phyloP scores from a whole-genome alignment of 2,113 vertebrate species.

The Menidia beryllina region DNA sequence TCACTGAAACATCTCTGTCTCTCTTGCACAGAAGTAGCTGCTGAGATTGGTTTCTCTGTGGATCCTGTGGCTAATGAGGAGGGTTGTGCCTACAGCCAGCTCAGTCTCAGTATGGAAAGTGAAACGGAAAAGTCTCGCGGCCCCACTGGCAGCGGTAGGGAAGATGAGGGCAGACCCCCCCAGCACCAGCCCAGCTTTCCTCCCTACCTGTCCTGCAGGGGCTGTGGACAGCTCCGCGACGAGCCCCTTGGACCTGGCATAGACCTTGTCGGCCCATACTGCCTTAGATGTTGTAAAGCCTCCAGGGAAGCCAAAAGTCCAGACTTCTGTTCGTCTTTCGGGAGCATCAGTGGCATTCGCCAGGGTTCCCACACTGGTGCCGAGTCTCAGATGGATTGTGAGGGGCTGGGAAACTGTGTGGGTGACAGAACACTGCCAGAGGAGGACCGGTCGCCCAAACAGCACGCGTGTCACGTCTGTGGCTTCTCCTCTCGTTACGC shows the following conservation, averaged over 20 bases:
- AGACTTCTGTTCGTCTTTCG: constrained; percentile 72
- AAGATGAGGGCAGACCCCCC: constrained; percentile 59
- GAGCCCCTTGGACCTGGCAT: constrained; percentile 79
- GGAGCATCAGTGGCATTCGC: constrained; percentile 57
- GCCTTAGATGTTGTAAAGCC: constrained; percentile 82
- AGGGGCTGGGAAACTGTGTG: constrained; percentile 65
- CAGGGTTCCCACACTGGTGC: constrained; percentile 26
- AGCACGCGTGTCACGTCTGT: constrained; percentile 93
- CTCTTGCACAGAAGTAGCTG: constrained; percentile 84
- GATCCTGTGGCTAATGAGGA: constrained; percentile 91
- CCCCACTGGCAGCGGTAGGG: constrained; percentile 74
- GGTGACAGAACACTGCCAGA: constrained; percentile 67
- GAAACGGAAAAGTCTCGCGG: constrained; percentile 86
- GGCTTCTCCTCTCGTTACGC: constrained; percentile 96
- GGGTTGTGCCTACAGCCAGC: constrained; percentile 86
- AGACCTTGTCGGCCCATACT: constrained; percentile 79
- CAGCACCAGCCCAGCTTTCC: constrained; percentile 76
- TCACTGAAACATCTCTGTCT: constrained; percentile 15
- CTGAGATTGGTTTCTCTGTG: constrained; percentile 88
- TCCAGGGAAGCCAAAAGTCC: constrained; percentile 64
- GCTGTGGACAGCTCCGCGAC: constrained; percentile 87
- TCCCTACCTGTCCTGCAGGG: constrained; percentile 85
- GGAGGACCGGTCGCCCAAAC: constrained; percentile 77
- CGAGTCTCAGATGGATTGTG: constrained; percentile 34
- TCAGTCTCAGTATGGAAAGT: constrained; percentile 90